Percentiles rank a stretch among this genome's conserved stretches.
Conservation (phyloP, 1,140 invertebrate genomes). For the Periplaneta americana region DNA sequence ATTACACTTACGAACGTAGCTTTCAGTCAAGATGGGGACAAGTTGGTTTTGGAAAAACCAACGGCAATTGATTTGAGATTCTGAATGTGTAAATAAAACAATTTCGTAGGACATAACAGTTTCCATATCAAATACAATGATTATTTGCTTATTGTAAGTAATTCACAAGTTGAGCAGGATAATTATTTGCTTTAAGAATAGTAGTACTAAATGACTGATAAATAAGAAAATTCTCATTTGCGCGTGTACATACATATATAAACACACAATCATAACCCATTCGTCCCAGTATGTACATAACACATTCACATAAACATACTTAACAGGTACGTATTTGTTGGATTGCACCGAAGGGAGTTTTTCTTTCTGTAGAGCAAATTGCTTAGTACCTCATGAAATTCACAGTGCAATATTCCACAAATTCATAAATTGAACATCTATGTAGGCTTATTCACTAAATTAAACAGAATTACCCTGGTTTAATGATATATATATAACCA, state of each 20-base stretch:
- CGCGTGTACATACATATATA: not conserved
- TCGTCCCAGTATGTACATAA: not conserved
- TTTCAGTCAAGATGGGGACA: not conserved
- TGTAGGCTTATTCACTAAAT: not conserved
- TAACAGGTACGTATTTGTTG: slow-evolving; percentile 4
- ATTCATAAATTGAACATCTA: not conserved
- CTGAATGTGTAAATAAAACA: not conserved
- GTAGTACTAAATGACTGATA: not conserved
- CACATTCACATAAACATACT: not conserved
- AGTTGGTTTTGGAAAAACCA: not conserved
- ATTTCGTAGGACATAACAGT: not conserved
- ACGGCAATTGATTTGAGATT: not conserved
- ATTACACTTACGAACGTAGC: not conserved
- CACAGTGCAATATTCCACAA: not conserved
- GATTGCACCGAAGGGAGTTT: slow-evolving; percentile 1
- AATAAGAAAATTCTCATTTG: not conserved
- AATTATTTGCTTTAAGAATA: not conserved
- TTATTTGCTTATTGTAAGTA: not conserved
- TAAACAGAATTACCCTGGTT: slow-evolving; percentile 12
- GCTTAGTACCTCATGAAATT: not conserved
- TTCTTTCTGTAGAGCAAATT: not conserved
- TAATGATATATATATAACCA: not conserved
- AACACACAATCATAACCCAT: not conserved
- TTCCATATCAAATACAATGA: not conserved
- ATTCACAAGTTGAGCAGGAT: not conserved